Evolutionary conservation across 2,113 vertebrate species (phyloP).

Genomic region (Coregonus clupeaformis): DNA sequence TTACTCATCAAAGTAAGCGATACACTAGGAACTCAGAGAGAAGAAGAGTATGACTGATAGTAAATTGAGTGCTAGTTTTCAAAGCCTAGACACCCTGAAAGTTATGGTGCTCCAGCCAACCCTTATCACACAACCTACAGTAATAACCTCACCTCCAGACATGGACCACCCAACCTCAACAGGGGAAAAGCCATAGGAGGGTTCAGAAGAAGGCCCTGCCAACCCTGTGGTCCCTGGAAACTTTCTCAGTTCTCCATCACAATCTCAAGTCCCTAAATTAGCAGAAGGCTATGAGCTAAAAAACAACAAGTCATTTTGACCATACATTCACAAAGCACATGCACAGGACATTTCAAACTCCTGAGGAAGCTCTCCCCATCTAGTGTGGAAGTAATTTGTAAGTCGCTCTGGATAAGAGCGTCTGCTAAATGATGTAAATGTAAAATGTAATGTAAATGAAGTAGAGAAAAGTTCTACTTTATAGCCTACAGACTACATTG

Average conservation of each 20-base stretch:
- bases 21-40: neutral
- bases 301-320: neutral
- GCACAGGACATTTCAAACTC: neutral
- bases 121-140: neutral
- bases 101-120: neutral
- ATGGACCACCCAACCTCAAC: neutral
- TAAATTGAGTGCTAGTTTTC: neutral
- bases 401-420: too few relatives aligned
- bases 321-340: neutral
- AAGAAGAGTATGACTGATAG: neutral
- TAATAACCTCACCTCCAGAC: neutral
- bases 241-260: too few relatives aligned
- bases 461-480: neutral
- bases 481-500: neutral
- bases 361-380: too few relatives aligned
- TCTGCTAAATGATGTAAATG: too few relatives aligned
- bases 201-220: neutral
- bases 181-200: neutral
- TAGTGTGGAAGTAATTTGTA: neutral
- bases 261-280: neutral
- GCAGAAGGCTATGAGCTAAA: neutral
- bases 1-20: neutral
- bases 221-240: neutral
- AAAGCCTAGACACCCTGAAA: neutral
- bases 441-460: too few relatives aligned